A percentile compares a stretch with the other conserved stretches of the same genome.
phyloP scores from a whole-genome alignment of 2,888 invertebrate species.

The Tetranychus piercei region DNA sequence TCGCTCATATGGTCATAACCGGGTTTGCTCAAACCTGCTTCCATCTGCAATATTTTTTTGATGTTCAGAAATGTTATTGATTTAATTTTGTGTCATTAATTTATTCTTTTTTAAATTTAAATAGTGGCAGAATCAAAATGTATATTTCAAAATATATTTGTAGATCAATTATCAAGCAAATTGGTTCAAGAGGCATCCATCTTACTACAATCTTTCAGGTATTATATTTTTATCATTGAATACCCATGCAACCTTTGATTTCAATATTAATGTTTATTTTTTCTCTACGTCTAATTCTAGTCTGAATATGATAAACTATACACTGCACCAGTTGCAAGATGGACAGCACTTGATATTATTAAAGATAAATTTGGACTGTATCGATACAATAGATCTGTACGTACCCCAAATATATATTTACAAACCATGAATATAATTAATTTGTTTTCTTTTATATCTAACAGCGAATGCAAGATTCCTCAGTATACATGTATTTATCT shows the following conservation, averaged over 20 bases:
- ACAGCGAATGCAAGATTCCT: slow-evolving; percentile 12
- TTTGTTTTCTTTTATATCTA: background rate
- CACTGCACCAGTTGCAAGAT: background rate
- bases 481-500: slow-evolving; percentile 18
- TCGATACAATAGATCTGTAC: background rate
- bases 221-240: background rate
- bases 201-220: background rate
- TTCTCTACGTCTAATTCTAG: background rate
- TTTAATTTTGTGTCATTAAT: background rate
- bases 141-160: background rate
- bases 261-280: background rate
- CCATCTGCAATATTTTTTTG: too few species aligned
- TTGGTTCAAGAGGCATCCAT: background rate
- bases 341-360: background rate
- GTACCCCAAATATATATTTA: background rate
- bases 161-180: background rate
- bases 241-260: background rate
- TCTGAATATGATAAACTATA: background rate
- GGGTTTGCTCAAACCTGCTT: background rate
- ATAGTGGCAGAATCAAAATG: background rate
- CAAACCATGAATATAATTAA: too few species aligned
- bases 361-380: background rate
- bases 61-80: too few species aligned
- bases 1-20: background rate
- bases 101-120: background rate